These are phyloP conservation scores for Cherax destructor DNA, from an alignment of 1,140 invertebrate genomes.

Conservation along the genomic window DNA sequence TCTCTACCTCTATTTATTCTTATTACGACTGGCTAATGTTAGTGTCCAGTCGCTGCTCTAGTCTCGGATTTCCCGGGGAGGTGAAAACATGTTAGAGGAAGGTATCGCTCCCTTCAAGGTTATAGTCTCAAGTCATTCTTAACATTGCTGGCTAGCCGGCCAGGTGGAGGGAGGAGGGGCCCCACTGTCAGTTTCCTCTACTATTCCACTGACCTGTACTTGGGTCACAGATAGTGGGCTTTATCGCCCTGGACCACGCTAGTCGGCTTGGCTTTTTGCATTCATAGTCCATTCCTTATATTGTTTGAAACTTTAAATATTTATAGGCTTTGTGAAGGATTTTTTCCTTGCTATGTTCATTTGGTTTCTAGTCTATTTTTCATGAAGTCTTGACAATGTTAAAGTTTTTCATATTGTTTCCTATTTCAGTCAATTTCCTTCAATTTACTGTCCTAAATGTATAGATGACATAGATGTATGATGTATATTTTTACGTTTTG, in stretches of 20 bases:
- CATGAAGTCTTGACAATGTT: constrained; percentile 41
- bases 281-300: constrained; percentile 67
- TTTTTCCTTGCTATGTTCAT: constrained; percentile 57
- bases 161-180: background rate
- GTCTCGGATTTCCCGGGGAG: constrained; percentile 6
- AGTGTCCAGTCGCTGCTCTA: constrained; percentile 20
- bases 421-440: constrained; percentile 35
- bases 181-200: background rate
- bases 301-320: constrained; percentile 64
- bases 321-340: constrained; percentile 47
- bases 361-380: constrained; percentile 66
- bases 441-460: constrained; percentile 49
- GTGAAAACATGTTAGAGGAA: background rate
- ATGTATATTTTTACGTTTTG: constrained; percentile 70
- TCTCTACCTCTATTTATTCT: constrained; percentile 60
- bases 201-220: background rate
- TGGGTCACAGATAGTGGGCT: background rate
- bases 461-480: constrained; percentile 66
- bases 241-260: background rate
- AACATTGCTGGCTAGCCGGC: constrained; percentile 2
- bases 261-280: constrained; percentile 25
- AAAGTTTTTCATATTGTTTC: constrained; percentile 32
- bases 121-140: constrained; percentile 37
- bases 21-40: constrained; percentile 3
- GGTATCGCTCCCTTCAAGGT: background rate